phyloP scores from a whole-genome alignment of 1,140 invertebrate species.

The Nomia melanderi region DNA sequence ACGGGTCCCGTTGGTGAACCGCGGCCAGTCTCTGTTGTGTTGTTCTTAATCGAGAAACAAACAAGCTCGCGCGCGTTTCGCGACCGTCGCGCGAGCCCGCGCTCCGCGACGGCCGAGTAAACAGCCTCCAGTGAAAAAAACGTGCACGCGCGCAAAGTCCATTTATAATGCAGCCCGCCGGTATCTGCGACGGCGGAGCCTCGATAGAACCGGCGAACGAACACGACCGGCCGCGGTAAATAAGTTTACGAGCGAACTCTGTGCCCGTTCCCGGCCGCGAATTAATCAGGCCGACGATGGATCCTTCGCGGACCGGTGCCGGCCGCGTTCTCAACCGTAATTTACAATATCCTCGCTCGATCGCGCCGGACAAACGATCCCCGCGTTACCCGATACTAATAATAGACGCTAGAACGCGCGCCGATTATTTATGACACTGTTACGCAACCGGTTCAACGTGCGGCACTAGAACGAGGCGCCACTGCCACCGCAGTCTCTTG shows the following conservation, averaged over 20 bases:
- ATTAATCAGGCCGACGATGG: neutral
- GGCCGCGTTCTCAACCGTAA: neutral
- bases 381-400: constrained; percentile 15
- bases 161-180: constrained; percentile 4
- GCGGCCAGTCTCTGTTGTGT: constrained; percentile 9
- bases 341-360: constrained; percentile 16
- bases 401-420: constrained; percentile 25
- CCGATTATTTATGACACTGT: constrained; percentile 36
- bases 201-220: neutral
- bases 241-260: constrained; percentile 11
- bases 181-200: neutral
- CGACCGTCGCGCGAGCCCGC: neutral
- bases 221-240: constrained; percentile 34
- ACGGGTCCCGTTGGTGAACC: neutral
- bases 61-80: constrained; percentile 13
- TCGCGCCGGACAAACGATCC: constrained; percentile 10
- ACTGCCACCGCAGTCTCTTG: neutral
- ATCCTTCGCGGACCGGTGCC: neutral
- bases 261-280: neutral
- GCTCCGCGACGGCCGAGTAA: neutral
- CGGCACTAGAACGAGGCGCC: neutral
- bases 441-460: constrained; percentile 16
- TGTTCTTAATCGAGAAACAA: constrained; percentile 25
- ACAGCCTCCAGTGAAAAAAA: constrained; percentile 4
- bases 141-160: constrained; percentile 36